Conservation (phyloP, 2,797 vertebrate species). For the Harpagifer antarcticus region DNA sequence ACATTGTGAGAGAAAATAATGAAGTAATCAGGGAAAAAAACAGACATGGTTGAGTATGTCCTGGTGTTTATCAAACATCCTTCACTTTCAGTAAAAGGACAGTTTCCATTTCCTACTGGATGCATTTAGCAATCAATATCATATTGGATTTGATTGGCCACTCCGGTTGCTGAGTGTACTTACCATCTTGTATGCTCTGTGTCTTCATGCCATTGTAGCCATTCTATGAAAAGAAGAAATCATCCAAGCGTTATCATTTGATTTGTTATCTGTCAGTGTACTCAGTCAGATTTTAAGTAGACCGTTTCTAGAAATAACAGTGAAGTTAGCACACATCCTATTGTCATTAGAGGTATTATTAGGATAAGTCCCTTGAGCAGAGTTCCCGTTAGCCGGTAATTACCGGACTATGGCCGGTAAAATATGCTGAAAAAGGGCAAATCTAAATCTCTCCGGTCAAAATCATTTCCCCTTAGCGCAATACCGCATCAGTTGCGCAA, state of each 20-base stretch:
- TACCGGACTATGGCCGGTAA: too few relatives aligned
- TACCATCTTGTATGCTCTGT: conserved; percentile 90
- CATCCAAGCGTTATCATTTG: background rate
- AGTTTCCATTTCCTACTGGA: conserved; percentile 15
- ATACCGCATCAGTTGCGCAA: too few relatives aligned
- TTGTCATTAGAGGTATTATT: background rate
- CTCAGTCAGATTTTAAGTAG: background rate
- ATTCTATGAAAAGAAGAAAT: conserved; percentile 84
- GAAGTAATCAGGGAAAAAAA: background rate
- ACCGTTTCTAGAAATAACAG: background rate
- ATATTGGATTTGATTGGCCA: conserved; percentile 20
- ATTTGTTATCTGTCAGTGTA: background rate
- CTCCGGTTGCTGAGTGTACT: conserved; percentile 66
- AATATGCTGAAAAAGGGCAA: too few relatives aligned
- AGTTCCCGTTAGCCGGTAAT: too few relatives aligned
- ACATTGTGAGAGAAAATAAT: background rate
- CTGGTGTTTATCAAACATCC: conserved; percentile 7
- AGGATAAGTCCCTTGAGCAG: too few relatives aligned
- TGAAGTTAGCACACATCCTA: background rate
- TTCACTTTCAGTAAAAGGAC: conserved; percentile 9
- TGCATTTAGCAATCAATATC: conserved; percentile 37
- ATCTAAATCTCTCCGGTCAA: too few relatives aligned
- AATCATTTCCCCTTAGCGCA: too few relatives aligned
- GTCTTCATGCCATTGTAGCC: conserved; percentile 89
- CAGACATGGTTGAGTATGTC: background rate